Evolutionary conservation across 2,797 vertebrate genomes (phyloP), one percentile per base, ranked within the genome.

Genomic region (Phrynocephalus vlangalii): DNA sequence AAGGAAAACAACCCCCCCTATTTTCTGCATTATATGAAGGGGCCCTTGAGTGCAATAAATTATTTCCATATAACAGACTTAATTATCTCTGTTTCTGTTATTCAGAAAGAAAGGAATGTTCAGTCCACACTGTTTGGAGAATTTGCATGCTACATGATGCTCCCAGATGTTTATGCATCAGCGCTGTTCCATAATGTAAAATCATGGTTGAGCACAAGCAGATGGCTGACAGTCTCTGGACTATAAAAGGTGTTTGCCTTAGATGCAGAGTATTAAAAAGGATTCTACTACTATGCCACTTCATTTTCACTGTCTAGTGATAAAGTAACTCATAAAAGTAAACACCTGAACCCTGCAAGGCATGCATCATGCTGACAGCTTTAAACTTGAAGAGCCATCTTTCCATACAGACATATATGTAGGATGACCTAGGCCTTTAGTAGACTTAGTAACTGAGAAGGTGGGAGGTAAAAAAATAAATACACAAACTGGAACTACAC

Each of bases 301-400:
- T 30, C 26, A 30, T 79, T 86, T 48, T 48, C 33, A 67, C 67
- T 80, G 44, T 56, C 78, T 93, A 82, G 84, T 0, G 5, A 93
- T 83, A 91, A 78, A 52, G 60, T 87, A 90, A 80, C n/a, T 88
- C 86, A 90, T 93, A 92, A 92, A 89, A 93, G 93, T 94, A 91
- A 90, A 82, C 30, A 88, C 7, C 1, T 76, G 89, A 91, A 0
- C 11, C 86, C 82, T 91, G 81, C 68, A 30, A 72, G 79, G 91
- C 91, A 92, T 93, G 73, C 89, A 83, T 56, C 63, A 72, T 78
- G 90, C 66, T 68, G 78, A 92, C 91, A 86, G 84, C 91, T 83
- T 86, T 88, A 85, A 90, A 44, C 86, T 89, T 72, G 94, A 93
- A 91, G 82, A 71, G 80, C 33, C 82, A 87, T 88, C 80, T 85